Evolutionary conservation across 2,113 vertebrate genomes (phyloP).

Genomic region (Lota lota): DNA sequence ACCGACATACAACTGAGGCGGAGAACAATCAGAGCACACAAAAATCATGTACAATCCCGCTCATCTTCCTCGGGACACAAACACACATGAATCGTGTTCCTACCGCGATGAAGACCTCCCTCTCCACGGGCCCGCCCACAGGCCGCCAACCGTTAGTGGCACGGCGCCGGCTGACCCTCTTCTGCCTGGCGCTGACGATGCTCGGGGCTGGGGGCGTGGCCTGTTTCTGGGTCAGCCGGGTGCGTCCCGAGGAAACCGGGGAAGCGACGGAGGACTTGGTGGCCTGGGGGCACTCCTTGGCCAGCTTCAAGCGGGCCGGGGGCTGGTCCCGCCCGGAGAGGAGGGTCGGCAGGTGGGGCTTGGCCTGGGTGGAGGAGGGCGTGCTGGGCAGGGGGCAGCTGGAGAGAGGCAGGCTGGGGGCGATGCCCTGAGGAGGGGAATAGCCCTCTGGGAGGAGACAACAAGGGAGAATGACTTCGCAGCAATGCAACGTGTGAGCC

Average conservation of each 20-base stretch:
- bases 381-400: slow-evolving; percentile 87
- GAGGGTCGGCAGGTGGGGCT: slow-evolving; percentile 83
- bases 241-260: slow-evolving; percentile 68
- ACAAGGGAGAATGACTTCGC: background rate
- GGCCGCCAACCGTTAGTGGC: slow-evolving; percentile 95
- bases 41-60: background rate
- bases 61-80: background rate
- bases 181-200: slow-evolving; percentile 75
- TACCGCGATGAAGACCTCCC: slow-evolving; percentile 92
- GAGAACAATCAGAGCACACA: background rate
- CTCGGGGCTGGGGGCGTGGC: slow-evolving; percentile 64
- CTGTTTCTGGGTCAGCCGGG: slow-evolving; percentile 74
- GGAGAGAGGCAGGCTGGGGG: slow-evolving; percentile 85
- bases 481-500: too few species aligned
- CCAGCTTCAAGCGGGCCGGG: slow-evolving; percentile 71
- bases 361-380: slow-evolving; percentile 84
- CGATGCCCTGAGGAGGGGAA: slow-evolving; percentile 82
- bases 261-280: slow-evolving; percentile 74
- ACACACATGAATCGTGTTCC: slow-evolving; percentile 38
- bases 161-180: slow-evolving; percentile 77
- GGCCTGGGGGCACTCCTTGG: slow-evolving; percentile 82
- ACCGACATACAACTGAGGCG: too few species aligned
- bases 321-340: slow-evolving; percentile 77
- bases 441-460: slow-evolving; percentile 60
- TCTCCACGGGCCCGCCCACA: slow-evolving; percentile 84